Conservation (phyloP, 2,888 invertebrate genomes). For the Thymelicus lineola region DNA sequence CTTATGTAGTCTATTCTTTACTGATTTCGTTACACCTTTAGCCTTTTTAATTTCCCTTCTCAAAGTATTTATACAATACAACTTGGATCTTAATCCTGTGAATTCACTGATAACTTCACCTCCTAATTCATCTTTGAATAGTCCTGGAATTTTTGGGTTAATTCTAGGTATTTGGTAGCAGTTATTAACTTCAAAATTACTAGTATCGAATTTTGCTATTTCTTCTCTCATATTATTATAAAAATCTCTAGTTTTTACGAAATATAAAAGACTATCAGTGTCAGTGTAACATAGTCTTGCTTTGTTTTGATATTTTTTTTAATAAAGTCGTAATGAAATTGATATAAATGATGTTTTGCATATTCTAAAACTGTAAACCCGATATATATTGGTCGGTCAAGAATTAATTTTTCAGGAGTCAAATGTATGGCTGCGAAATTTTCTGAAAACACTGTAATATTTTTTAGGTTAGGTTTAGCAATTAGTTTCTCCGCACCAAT, state of each 20-base stretch:
- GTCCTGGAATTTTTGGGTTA: not conserved
- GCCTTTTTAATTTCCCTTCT: not conserved
- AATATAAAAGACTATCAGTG: conserved; percentile 40
- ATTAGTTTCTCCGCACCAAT: conserved; percentile 16
- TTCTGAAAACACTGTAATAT: not conserved
- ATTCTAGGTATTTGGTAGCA: conserved; percentile 20
- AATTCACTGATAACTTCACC: not conserved
- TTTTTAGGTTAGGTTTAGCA: not conserved
- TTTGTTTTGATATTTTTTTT: conserved; percentile 27
- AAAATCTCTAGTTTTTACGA: conserved; percentile 35
- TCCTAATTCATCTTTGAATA: not conserved
- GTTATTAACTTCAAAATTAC: conserved; percentile 37
- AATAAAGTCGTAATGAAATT: conserved; percentile 27
- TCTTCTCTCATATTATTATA: conserved; percentile 37
- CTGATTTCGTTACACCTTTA: not conserved
- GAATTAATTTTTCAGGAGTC: not conserved
- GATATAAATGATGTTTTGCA: conserved; percentile 26
- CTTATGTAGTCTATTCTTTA: not conserved
- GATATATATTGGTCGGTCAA: conserved; percentile 28
- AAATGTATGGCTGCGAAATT: not conserved
- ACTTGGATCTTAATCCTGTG: not conserved
- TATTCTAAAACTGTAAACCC: conserved; percentile 33
- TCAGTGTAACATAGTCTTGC: conserved; percentile 40
- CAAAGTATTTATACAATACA: not conserved
- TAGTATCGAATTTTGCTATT: conserved; percentile 40